Conservation (phyloP, 2,797 vertebrate species). For the Circus cinereus region DNA sequence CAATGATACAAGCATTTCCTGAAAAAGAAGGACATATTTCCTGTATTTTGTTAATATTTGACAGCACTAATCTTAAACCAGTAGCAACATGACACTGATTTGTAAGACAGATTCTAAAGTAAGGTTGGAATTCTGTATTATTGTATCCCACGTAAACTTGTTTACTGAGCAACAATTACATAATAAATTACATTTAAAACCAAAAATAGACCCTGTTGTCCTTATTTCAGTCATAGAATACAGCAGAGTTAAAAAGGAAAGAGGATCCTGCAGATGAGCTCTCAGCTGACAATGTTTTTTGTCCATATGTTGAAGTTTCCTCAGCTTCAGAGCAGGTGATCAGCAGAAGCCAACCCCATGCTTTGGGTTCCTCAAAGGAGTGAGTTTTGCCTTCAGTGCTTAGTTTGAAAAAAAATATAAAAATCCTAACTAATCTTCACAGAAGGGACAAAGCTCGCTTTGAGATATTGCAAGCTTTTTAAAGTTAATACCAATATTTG, state of each 20-base stretch:
- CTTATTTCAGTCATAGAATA: neutral
- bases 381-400: neutral
- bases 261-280: neutral
- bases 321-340: neutral
- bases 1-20: constrained; percentile 48
- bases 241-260: neutral
- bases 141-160: neutral
- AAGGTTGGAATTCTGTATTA: neutral
- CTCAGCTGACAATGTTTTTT: neutral
- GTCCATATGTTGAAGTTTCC: neutral
- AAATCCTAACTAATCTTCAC: neutral
- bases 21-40: constrained; percentile 50
- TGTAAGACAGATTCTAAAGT: constrained; percentile 11
- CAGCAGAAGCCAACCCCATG: neutral
- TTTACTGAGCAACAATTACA: neutral
- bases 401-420: neutral
- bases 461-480: neutral
- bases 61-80: neutral
- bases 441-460: neutral
- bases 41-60: constrained; percentile 41
- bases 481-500: neutral
- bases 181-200: constrained; percentile 19
- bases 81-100: constrained; percentile 8
- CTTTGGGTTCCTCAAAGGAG: neutral
- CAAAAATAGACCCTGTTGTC: neutral